Percentiles rank a stretch among this genome's conserved stretches.
phyloP scores from a whole-genome alignment of 2,888 invertebrate species.

The Lycia hirtaria region DNA sequence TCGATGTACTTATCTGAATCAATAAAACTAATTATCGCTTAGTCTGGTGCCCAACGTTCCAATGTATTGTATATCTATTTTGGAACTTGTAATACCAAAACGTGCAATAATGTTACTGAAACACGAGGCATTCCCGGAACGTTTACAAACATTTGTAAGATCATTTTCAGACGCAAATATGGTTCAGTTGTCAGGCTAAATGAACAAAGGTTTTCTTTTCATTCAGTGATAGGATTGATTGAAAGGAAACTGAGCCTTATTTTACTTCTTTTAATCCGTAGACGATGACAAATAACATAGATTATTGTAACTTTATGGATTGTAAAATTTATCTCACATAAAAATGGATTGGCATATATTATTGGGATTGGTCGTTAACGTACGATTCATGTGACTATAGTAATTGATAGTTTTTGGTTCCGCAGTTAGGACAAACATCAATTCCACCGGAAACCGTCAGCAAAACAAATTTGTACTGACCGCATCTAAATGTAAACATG shows the following conservation, averaged over 20 bases:
- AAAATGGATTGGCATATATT: no score
- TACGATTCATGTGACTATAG: background rate
- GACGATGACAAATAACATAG: no score
- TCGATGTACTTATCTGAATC: background rate
- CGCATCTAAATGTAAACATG: slow-evolving; percentile 3
- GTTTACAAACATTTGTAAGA: slow-evolving; percentile 11
- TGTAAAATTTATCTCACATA: no score
- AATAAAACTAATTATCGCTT: background rate
- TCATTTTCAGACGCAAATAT: background rate
- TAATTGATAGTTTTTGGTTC: background rate
- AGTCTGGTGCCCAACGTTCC: background rate
- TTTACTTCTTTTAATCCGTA: no score
- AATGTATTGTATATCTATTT: background rate
- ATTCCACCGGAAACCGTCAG: slow-evolving; percentile 17
- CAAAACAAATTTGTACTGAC: slow-evolving; percentile 23
- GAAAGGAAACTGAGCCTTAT: no score
- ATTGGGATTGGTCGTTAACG: background rate
- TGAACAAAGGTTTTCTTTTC: no score
- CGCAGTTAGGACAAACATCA: background rate
- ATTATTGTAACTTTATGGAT: no score
- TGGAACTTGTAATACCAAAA: background rate
- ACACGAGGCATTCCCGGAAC: background rate
- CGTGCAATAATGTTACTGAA: slow-evolving; percentile 5
- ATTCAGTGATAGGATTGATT: no score
- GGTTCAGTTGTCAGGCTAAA: background rate